Conservation (phyloP, 2,113 vertebrate genomes). For the Pseudopodoces humilis region DNA sequence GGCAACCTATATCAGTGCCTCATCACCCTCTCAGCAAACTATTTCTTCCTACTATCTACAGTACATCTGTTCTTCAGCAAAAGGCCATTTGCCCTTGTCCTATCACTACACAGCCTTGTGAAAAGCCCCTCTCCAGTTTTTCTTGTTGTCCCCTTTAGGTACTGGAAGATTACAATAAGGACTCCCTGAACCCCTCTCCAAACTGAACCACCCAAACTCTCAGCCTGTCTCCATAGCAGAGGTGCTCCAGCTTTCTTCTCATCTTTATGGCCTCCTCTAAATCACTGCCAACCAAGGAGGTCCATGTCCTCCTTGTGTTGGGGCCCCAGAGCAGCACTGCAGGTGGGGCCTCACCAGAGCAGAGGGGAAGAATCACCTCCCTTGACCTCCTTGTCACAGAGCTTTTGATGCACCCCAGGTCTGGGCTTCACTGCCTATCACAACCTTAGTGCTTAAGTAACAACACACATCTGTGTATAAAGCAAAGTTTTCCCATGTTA, state of each 20-base stretch:
- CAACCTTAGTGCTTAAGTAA: background rate
- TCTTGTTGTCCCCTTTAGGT: background rate
- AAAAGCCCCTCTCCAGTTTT: background rate
- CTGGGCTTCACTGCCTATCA: background rate
- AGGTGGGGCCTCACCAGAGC: background rate
- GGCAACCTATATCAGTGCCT: background rate
- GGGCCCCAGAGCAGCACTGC: background rate
- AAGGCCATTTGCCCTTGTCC: background rate
- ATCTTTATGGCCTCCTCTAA: background rate
- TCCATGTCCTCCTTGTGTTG: background rate
- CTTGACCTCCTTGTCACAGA: background rate
- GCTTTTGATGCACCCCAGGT: background rate
- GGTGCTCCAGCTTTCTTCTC: background rate
- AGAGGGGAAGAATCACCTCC: background rate
- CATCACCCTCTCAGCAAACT: background rate
- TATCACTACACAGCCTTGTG: background rate
- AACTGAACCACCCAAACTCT: background rate
- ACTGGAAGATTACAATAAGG: background rate
- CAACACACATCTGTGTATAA: background rate
- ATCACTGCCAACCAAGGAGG: background rate
- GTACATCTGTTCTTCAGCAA: background rate
- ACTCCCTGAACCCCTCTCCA: background rate
- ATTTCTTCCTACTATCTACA: background rate
- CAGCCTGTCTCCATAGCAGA: background rate
- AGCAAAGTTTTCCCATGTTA: background rate